Percentiles rank a stretch among this genome's conserved stretches.
These are phyloP conservation scores for Hypotaenidia okinawae DNA, from an alignment of 2,797 vertebrate genomes.

Conservation along the genomic window DNA sequence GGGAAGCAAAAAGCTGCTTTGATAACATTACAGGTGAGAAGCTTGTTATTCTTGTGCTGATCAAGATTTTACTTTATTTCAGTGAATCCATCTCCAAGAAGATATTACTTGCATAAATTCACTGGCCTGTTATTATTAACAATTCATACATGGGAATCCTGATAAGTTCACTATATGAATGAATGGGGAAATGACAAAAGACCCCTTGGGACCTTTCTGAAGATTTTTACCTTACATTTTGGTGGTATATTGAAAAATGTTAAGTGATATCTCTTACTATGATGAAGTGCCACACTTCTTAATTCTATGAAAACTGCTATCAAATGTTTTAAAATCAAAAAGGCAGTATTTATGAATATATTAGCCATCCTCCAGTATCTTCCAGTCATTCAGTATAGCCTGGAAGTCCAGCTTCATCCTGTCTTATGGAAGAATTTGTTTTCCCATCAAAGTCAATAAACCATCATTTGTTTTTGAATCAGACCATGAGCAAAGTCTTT, in stretches of 20 bases:
- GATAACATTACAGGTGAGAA: background rate
- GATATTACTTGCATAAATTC: background rate
- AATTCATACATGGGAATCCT: background rate
- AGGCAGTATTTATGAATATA: background rate
- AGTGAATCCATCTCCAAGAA: accelerated
- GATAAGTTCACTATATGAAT: background rate
- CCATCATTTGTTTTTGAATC: background rate
- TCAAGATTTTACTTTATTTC: background rate
- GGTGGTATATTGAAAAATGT: background rate
- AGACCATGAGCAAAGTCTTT: background rate
- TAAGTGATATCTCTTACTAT: background rate
- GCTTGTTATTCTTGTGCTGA: background rate
- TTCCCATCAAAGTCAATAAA: background rate
- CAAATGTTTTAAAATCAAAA: background rate
- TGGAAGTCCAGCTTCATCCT: background rate
- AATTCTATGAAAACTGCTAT: background rate
- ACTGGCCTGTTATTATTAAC: background rate
- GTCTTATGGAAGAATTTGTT: background rate
- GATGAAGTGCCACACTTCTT: background rate
- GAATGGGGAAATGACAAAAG: background rate
- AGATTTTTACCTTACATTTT: background rate
- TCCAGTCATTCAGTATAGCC: background rate
- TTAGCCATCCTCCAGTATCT: background rate
- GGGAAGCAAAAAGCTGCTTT: background rate
- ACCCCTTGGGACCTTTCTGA: background rate